Evolutionary conservation across 2,797 vertebrate species (phyloP).

Genomic region (Mallotus villosus): DNA sequence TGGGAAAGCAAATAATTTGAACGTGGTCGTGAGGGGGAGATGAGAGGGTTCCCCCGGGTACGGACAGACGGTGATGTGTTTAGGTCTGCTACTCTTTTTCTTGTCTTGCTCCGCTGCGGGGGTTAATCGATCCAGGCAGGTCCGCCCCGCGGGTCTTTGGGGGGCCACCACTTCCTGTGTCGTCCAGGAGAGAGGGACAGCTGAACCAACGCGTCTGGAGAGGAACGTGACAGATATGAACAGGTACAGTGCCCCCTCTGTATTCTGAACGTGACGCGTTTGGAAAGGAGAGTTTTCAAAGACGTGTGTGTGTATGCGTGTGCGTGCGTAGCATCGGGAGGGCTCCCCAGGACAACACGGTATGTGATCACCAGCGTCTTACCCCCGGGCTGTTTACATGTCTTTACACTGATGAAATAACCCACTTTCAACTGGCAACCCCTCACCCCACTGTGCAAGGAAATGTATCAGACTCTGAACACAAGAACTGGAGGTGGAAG

Average conservation of each 20-base stretch:
- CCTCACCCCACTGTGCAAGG: constrained; percentile 58
- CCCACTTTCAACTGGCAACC: constrained; percentile 68
- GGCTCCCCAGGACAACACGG: constrained; percentile 62
- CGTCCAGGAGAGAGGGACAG: constrained; percentile 31
- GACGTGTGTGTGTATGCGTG: not conserved
- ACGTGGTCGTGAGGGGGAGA: constrained; percentile 63
- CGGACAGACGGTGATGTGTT: constrained; percentile 58
- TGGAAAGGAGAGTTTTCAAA: too few relatives aligned
- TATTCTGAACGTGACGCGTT: too few relatives aligned
- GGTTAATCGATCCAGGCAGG: constrained; percentile 69
- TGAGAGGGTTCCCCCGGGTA: constrained; percentile 62
- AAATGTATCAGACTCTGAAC: not conserved
- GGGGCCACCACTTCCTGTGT: constrained; percentile 30
- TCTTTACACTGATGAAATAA: constrained; percentile 72
- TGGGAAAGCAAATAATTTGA: constrained; percentile 85
- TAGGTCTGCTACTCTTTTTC: constrained; percentile 24
- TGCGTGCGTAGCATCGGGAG: constrained; percentile 57
- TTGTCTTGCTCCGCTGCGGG: constrained; percentile 45
- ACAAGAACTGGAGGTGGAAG: constrained; percentile 58
- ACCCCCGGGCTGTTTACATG: constrained; percentile 74
- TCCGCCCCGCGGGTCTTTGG: constrained; percentile 54
- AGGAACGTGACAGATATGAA: constrained; percentile 28
- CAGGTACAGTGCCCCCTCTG: not conserved
- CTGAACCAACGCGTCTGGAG: not conserved
- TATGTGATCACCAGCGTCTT: constrained; percentile 35